Conservation (phyloP, 2,888 invertebrate genomes). For the Hydraecia micacea region DNA sequence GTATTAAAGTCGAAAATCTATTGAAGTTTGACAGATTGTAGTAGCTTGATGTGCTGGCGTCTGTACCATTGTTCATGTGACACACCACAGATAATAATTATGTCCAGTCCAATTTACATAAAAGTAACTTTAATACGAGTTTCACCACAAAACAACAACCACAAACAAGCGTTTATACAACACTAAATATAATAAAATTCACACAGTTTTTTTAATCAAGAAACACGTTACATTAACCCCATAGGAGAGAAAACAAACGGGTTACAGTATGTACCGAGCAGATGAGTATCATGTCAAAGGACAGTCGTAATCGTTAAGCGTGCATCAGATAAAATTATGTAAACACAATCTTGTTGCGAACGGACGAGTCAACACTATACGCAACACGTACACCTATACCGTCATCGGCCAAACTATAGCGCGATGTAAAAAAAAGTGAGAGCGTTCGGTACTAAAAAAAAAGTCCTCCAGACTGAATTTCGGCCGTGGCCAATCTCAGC, state of each 20-base stretch:
- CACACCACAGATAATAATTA: too few relatives aligned
- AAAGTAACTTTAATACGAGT: conserved; percentile 16
- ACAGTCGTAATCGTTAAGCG: conserved; percentile 61
- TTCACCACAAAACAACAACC: conserved; percentile 3
- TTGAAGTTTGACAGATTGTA: too few relatives aligned
- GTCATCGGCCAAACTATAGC: background rate
- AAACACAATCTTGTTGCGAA: conserved; percentile 64
- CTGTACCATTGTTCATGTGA: background rate
- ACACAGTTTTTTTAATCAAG: conserved; percentile 49
- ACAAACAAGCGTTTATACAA: conserved; percentile 7
- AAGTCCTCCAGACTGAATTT: background rate
- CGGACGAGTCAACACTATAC: conserved; percentile 55
- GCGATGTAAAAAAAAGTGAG: background rate
- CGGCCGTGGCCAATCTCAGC: background rate
- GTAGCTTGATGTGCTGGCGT: too few relatives aligned
- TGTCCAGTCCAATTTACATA: conserved; percentile 10
- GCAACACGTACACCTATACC: background rate
- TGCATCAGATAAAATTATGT: conserved; percentile 68
- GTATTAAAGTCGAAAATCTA: too few relatives aligned
- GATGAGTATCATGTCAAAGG: conserved; percentile 67
- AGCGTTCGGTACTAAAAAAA: background rate
- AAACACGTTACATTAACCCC: conserved; percentile 22
- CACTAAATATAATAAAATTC: conserved; percentile 23
- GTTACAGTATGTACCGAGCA: conserved; percentile 42
- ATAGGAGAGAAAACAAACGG: conserved; percentile 59